Conservation (phyloP, 2,888 invertebrate species). For the Nudaria mundana region DNA sequence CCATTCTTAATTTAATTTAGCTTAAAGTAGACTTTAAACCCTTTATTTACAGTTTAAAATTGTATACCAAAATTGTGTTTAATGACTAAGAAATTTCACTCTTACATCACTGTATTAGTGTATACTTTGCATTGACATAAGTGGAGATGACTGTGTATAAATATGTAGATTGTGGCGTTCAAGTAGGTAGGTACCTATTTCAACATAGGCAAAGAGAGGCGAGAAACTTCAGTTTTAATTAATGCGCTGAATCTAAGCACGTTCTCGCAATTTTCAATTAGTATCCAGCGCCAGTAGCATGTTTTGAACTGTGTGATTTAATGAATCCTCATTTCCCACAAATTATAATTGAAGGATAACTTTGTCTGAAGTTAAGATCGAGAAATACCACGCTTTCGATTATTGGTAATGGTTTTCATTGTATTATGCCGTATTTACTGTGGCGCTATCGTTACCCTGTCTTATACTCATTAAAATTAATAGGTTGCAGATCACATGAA, state of each 20-base stretch:
- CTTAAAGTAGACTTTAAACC: slow-evolving; percentile 60
- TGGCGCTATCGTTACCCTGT: slow-evolving; percentile 23
- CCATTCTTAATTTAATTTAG: slow-evolving; percentile 56
- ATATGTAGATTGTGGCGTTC: slow-evolving; percentile 41
- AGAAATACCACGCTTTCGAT: slow-evolving; percentile 38
- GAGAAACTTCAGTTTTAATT: slow-evolving; percentile 77
- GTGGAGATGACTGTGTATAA: slow-evolving; percentile 43
- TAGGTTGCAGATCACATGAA: slow-evolving; percentile 26
- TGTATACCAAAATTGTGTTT: slow-evolving; percentile 30
- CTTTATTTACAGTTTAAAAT: slow-evolving; percentile 59
- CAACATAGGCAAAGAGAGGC: slow-evolving; percentile 65
- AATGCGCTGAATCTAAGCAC: slow-evolving; percentile 68
- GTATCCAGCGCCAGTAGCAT: slow-evolving; percentile 66
- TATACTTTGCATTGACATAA: slow-evolving; percentile 60
- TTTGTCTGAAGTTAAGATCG: slow-evolving; percentile 39
- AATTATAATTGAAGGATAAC: slow-evolving; percentile 53
- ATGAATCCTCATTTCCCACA: slow-evolving; percentile 59
- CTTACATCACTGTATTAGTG: slow-evolving; percentile 58
- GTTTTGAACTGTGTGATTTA: slow-evolving; percentile 70
- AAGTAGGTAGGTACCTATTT: slow-evolving; percentile 63
- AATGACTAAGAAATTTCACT: slow-evolving; percentile 58
- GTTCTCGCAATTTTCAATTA: slow-evolving; percentile 74
- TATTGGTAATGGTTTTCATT: slow-evolving; percentile 31
- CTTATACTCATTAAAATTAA: slow-evolving; percentile 27
- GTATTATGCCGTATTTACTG: slow-evolving; percentile 17